Base-by-base conservation (phyloP, 2,113 vertebrate species). In the Serilophus lunatus region DNA sequence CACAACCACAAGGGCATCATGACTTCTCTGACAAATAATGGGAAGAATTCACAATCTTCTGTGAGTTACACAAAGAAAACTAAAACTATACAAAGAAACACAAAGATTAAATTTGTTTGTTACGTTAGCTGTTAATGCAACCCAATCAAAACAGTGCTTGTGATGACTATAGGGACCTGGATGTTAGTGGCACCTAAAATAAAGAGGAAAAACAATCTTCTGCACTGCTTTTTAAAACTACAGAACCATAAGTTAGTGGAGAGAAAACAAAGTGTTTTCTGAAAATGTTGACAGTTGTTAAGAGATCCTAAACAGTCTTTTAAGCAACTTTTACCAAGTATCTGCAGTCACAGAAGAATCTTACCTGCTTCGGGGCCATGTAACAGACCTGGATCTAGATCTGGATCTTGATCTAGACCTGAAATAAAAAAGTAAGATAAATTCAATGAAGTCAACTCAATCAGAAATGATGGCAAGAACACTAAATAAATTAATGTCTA, bases 281-380 rank as follows among this genome's bases (percentile, higher is more conserved):
- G 19, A 61, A 83, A 71, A 25, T 0, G 0, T 17, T 50, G 44
- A 31, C 9, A 20, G 33, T 12, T 61, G 7, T 28, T 35, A 56
- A n/a, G 12, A 79, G 56, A 74, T 10, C 10, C 6, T 51, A 12
- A 44, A 5, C 1, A 74, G 40, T 35, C 8, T 61, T 60, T 8
- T 7, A 59, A 65, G 28, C 9, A 65, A 35, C 6, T 59, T 66
- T 24, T 17, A 53, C 18, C 25, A 86, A 29, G 4, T 10, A 25
- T 12, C 14, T 1, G 2, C 6, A 47, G 33, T 35, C 40, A 71
- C 2, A 2, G 25, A 36, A 45, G 6, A 28, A 61, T 28, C 64
- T 92, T 97, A 99, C 98, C 98, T 99, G 98, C 98, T 98, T 94
- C 98, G 98, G 49, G 98, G 98, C 94, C 96, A 97, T 8, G 99